Base-by-base conservation (phyloP, 2,113 vertebrate genomes). In the Bubo blakistoni region DNA sequence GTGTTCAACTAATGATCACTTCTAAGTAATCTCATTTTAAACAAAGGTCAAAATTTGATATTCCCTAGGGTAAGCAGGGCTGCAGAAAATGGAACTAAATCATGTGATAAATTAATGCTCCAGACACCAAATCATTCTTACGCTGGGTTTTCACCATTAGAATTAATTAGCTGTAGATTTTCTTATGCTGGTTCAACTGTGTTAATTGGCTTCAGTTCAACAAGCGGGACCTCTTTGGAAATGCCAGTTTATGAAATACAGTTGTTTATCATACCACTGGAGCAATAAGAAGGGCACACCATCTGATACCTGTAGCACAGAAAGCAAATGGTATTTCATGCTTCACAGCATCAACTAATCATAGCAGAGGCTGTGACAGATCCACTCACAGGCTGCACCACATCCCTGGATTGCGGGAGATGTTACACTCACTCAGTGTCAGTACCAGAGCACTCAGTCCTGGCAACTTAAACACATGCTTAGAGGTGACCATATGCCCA, bases 321-420 rank as follows among this genome's bases (percentile, higher is more conserved):
- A 78, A 92, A 83, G 88, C 67, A 90, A 97, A 80, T 86, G 78
- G 70, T 95, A 79, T 88, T 92, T 95, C 91, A 88, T 70, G 89
- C 93, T 94, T 94, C 88, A 85, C 1, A 2, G 73, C 62, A 63
- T 38, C 82, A 57, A 61, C 38, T 84, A 78, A 76, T 93, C 81
- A 63, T 6, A 89, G 58, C 81, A 77, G 74, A 58, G 24, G 34
- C 86, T 92, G 76, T 52, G 69, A 77, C 71, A 76, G 77, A 73
- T 51, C 63, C 9, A 7, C 66, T 95, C 46, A 51, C 0, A 10
- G 42, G 57, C 63, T 81, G 24, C 74, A 88, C 46, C 55, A 6
- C n/a, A 36, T 30, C 42, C 51, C 72, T 34, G 29, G 59, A 11
- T 11, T 16, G 7, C 2, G 1, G 32, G 58, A 91, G 25, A 30